Base-by-base conservation (phyloP, 2,113 vertebrate genomes). In the Ivindomyrus marchei region DNA sequence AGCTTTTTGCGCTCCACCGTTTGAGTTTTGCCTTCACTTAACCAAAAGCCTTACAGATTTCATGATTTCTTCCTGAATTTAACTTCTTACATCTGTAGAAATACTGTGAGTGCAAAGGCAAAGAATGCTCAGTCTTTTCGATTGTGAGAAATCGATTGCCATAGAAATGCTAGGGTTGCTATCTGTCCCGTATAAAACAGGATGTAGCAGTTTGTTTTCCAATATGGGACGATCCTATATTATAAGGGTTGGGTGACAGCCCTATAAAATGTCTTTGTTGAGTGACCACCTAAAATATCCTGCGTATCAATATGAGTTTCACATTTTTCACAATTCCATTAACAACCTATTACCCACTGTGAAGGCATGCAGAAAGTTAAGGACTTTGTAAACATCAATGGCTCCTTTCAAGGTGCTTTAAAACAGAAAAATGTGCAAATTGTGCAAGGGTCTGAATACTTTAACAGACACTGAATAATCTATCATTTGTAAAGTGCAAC, bases 361-460 rank as follows among this genome's bases (percentile, higher is more conserved):
- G 83, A 85, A 85, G 8, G 83, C 83, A 85, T 47, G 24, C 39
- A 24, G 45, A 24, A 85, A 45, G 24, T 46, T 47, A 11, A 10
- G 3, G 19, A 47, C 21, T 24, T 45, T 3, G 24, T 46, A n/a
- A 47, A n/a, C 24, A 85, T 47, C 7, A 10, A n/a, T 47, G 45
- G 42, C 19, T 85, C 17, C 83, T 85, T 85, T 47, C 36, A 85
- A 84, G 24, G 45, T 84, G 21, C 42, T 47, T 10, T 45, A 84
- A 84, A 84, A 84, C 80, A 47, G 21, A 19, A 46, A 47, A 45
- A 85, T 45, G 83, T 85, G 8, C 39, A 85, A 85, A 85, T 47
- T 85, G 21, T 24, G 83, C 24, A 85, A 42, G 83, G 83, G 83
- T 85, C 42, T 85, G 83, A 47, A 85, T 85, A 85, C 83, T 85